phyloP scores from a whole-genome alignment of 2,888 invertebrate genomes.

The Mythimna impura region DNA sequence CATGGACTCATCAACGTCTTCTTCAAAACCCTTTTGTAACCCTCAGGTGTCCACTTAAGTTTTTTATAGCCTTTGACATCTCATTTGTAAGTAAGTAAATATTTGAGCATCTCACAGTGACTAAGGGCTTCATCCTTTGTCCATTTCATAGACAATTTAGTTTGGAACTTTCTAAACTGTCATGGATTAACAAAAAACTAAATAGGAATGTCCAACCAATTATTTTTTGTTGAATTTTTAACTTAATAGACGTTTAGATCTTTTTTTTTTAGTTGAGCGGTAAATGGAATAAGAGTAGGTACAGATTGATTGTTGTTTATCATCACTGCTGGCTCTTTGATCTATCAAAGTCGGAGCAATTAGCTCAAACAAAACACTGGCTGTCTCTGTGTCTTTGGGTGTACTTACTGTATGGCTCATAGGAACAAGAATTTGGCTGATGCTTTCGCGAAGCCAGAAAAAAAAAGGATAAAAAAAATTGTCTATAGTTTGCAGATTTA shows the following conservation, averaged over 20 bases:
- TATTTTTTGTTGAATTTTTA: constrained; percentile 52
- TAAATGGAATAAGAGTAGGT: constrained; percentile 18
- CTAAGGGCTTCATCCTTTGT: constrained; percentile 71
- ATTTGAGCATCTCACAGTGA: constrained; percentile 74
- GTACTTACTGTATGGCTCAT: neutral
- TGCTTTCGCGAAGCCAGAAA: too few species aligned
- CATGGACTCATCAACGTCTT: constrained; percentile 29
- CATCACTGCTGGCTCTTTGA: constrained; percentile 1
- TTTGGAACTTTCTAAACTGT: constrained; percentile 65
- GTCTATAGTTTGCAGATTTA: too few species aligned
- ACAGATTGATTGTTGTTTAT: constrained; percentile 22
- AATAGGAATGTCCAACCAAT: constrained; percentile 54
- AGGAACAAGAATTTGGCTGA: neutral
- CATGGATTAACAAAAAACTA: constrained; percentile 57
- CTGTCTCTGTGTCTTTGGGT: neutral
- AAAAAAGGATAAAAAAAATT: too few species aligned
- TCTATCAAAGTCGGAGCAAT: neutral
- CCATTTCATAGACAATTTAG: constrained; percentile 63
- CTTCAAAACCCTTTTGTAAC: constrained; percentile 63
- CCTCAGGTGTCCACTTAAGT: constrained; percentile 14
- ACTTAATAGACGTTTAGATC: constrained; percentile 40
- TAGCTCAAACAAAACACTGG: neutral
- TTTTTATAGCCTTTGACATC: constrained; percentile 73
- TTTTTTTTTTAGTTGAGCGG: constrained; percentile 16
- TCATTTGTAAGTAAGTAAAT: constrained; percentile 77